Evolutionary conservation across 2,797 vertebrate genomes (phyloP), one percentile per base, ranked within the genome.

Genomic region (Crotalus adamanteus): DNA sequence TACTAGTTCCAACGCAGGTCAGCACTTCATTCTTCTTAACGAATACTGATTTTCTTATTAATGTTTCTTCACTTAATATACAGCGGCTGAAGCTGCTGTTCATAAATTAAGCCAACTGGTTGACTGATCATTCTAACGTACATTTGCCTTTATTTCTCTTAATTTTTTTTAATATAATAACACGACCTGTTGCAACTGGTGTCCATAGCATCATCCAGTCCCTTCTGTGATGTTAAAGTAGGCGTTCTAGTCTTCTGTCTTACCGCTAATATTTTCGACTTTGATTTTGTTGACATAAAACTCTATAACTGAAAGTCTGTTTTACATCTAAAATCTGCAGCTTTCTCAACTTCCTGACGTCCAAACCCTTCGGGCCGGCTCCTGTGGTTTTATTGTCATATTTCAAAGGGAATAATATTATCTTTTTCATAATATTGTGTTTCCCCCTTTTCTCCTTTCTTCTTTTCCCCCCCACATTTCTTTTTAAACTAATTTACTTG

Each of bases 401-500:
- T 91, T 42, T 85, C 47, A 57, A 85, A 59, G 89, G 65, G 31
- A 85, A 87, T 83, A 59, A 55, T 83, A 63, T 85, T 88, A 87
- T 47, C 3, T 69, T 55, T 90, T 90, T 60, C 55, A 22, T 69
- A 88, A 90, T 92, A 89, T 12, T 61, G 60, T 91, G 57, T 89
- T 90, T 91, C 6, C 89, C 89, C 85, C 57, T 78, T 22, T 94
- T 88, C 73, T 20, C 78, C 59, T 86, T 92, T 90, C 78, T 92
- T 55, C 78, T 92, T 55, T 93, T 57, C 56, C 25, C 9, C 65
- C 5, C 55, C 51, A 85, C 78, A 55, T 63, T 57, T 88, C 53
- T 63, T 88, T 88, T 83, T 16, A 91, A 91, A 86, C 91, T 91
- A 91, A 92, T 91, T 86, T 42, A 91, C 91, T 92, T 92, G 91